Conservation (phyloP, 2,888 invertebrate genomes). For the Craniophora ligustri region DNA sequence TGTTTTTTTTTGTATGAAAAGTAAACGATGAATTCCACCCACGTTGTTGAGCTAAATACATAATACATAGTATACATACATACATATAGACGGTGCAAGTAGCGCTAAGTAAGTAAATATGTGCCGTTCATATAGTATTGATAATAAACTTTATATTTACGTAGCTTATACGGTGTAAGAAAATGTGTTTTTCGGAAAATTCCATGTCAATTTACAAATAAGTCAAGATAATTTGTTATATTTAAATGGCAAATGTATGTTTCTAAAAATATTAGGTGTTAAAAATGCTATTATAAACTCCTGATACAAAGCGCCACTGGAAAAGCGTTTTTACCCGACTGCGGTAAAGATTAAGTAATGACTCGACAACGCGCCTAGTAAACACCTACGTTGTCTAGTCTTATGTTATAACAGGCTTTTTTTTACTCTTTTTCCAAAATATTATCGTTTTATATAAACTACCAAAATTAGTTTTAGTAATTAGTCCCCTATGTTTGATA, state of each 20-base stretch:
- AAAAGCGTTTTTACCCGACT: neutral
- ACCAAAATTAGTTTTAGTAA: too few species aligned
- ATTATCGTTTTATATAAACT: too few species aligned
- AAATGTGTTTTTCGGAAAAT: slow-evolving; percentile 21
- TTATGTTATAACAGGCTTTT: too few species aligned
- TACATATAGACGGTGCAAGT: slow-evolving; percentile 41
- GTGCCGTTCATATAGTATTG: slow-evolving; percentile 40
- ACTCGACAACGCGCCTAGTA: too few species aligned
- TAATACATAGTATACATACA: slow-evolving; percentile 40
- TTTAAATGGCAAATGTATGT: neutral
- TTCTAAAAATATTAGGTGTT: neutral
- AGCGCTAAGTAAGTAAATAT: slow-evolving; percentile 52
- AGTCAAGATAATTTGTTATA: neutral
- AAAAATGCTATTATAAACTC: neutral
- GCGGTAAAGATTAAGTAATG: too few species aligned
- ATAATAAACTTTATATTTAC: slow-evolving; percentile 40
- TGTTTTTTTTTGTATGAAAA: slow-evolving; percentile 61
- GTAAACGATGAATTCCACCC: slow-evolving; percentile 56
- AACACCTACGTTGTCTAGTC: too few species aligned
- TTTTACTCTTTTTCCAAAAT: too few species aligned
- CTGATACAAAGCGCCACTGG: neutral
- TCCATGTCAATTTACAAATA: slow-evolving; percentile 3
- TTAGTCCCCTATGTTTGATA: too few species aligned
- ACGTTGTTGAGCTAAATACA: slow-evolving; percentile 57
- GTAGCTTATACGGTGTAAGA: slow-evolving; percentile 2